Base-by-base conservation (phyloP, 2,888 invertebrate genomes). In the Metalampra italica region DNA sequence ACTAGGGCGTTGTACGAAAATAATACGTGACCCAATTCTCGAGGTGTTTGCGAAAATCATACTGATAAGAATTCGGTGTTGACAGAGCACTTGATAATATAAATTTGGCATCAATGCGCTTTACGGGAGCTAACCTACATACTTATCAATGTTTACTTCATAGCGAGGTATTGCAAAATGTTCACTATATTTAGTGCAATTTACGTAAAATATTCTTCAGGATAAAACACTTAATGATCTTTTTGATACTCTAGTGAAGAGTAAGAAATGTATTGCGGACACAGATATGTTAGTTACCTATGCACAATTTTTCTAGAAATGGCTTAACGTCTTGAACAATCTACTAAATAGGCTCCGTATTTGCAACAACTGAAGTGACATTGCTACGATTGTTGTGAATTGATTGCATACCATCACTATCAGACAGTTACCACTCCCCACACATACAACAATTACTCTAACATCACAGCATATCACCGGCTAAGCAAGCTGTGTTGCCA, bases 51-150 rank as follows among this genome's bases (percentile, higher is more conserved):
- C 80, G 72, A 79, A 81, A 82, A 78, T 64, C 64, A 64, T 62
- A 67, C 56, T 60, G 86, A 87, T 88, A 87, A 86, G 76, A 75
- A 77, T 81, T 83, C 59, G 85, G 85, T 81, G 72, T 82, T 82
- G 73, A 78, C 76, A 68, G 64, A 78, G 60, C 76, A 79, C 81
- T 82, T 83, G 85, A 88, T 82, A 86, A 84, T 79, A 82, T n/a
- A n/a, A n/a, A n/a, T 88, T 88, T 78, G 80, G 78, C 73, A 75
- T 75, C 68, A 73, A 75, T 75, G 73, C 68, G 70, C 64, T 78
- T 71, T 77, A 81, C 78, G 69, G 84, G 78, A 80, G 79, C 81
- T 84, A 84, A 85, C 87, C 88, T 84, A 88, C 75, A 74, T 86
- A 73, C 55, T 78, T 88, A 88, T 89, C 87, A 70, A 68, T 79